A percentile compares a stretch with the other conserved stretches of the same genome.
Conservation (phyloP, 1,140 invertebrate genomes). For the Neodiprion lecontei region DNA sequence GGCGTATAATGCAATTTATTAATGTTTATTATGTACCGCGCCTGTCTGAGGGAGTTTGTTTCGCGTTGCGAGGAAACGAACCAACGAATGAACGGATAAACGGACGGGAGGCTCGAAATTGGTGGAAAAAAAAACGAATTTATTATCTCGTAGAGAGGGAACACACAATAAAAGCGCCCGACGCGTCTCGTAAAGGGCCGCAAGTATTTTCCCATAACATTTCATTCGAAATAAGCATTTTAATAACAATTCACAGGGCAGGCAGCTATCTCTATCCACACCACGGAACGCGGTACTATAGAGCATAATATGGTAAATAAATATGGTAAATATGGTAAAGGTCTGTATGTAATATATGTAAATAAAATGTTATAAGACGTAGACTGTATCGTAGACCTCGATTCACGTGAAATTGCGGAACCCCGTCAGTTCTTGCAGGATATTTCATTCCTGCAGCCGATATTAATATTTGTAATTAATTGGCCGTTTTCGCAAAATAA, state of each 20-base stretch:
- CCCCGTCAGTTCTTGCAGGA: too few species aligned
- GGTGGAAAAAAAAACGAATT: neutral
- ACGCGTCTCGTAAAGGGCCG: neutral
- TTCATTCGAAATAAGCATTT: neutral
- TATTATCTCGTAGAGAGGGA: neutral
- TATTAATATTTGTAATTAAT: too few species aligned
- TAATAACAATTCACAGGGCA: neutral
- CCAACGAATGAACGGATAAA: neutral
- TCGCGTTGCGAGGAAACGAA: neutral
- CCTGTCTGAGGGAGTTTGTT: too few species aligned
- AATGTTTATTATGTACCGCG: neutral
- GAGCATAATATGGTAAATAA: too few species aligned
- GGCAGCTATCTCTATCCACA: neutral
- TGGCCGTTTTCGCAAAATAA: too few species aligned
- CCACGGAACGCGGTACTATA: too few species aligned
- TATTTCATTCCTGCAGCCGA: too few species aligned
- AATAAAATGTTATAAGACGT: too few species aligned
- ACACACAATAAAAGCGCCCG: neutral
- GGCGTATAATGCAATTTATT: neutral
- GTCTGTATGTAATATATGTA: too few species aligned
- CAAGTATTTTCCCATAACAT: neutral
- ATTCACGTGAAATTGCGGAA: too few species aligned
- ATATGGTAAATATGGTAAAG: too few species aligned
- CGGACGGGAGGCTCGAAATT: neutral
- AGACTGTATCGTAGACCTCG: too few species aligned